Conservation (phyloP, 2,888 invertebrate species). For the Callosobruchus maculatus region DNA sequence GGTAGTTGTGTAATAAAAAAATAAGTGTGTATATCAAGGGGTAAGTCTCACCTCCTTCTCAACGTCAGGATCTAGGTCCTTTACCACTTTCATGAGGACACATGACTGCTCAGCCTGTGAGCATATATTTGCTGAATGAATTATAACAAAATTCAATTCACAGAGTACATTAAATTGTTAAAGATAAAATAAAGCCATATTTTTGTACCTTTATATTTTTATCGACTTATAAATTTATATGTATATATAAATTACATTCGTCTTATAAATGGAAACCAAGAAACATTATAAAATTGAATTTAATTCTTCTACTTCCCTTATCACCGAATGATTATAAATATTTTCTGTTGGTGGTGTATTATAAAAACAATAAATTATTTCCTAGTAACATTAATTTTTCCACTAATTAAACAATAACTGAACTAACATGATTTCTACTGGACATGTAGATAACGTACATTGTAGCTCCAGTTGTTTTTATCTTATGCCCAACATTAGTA, state of each 20-base stretch:
- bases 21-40: no score
- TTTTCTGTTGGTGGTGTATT: constrained; percentile 22
- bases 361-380: constrained; percentile 27
- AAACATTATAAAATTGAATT: constrained; percentile 37
- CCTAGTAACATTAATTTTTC: constrained; percentile 30
- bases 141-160: no score
- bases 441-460: no score
- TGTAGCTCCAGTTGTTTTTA: no score
- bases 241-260: constrained; percentile 39
- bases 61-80: no score
- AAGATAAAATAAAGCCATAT: constrained; percentile 5
- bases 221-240: constrained; percentile 35
- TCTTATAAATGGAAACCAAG: constrained; percentile 37
- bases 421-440: not conserved
- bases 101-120: no score
- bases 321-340: constrained; percentile 19
- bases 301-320: constrained; percentile 32
- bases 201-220: constrained; percentile 35
- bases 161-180: no score
- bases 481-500: no score
- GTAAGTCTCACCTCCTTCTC: no score
- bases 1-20: no score
- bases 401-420: constrained; percentile 6
- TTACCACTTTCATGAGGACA: no score
- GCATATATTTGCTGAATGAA: no score